Evolutionary conservation across 1,140 invertebrate species (phyloP).

Genomic region (Achatina immaculata): DNA sequence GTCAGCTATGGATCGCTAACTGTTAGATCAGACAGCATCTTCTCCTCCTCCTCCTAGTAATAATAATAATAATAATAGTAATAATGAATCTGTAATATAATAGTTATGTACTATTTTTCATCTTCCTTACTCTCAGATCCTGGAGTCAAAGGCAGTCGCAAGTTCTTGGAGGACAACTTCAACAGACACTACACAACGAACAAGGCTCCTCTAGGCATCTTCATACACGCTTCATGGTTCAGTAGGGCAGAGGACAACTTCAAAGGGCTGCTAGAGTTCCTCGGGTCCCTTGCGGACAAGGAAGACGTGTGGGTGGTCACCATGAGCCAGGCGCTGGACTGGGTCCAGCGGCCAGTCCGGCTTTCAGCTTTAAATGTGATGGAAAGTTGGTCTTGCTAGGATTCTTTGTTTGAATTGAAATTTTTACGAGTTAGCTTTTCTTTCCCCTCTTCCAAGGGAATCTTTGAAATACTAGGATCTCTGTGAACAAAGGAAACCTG

Average conservation of each 20-base stretch:
- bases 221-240: slow-evolving; percentile 96
- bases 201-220: slow-evolving; percentile 90
- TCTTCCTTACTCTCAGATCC: background rate
- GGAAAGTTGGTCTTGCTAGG: slow-evolving; percentile 41
- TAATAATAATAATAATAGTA: too few relatives aligned
- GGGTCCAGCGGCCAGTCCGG: slow-evolving; percentile 71
- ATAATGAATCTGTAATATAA: too few relatives aligned
- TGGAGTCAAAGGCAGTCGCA: slow-evolving; percentile 23
- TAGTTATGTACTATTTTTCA: too few relatives aligned
- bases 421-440: too few relatives aligned
- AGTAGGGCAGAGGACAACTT: slow-evolving; percentile 82
- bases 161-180: slow-evolving; percentile 48
- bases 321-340: slow-evolving; percentile 48
- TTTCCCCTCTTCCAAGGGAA: too few relatives aligned
- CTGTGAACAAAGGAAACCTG: too few relatives aligned
- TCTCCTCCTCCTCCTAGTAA: too few relatives aligned
- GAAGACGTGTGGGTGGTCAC: slow-evolving; percentile 53
- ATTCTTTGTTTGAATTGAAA: too few relatives aligned
- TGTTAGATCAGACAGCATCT: too few relatives aligned
- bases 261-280: slow-evolving; percentile 80
- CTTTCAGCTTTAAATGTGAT: slow-evolving; percentile 25
- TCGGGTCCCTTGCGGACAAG: slow-evolving; percentile 75
- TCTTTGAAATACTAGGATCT: too few relatives aligned
- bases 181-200: slow-evolving; percentile 76
- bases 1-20: too few relatives aligned